phyloP scores from a whole-genome alignment of 2,113 vertebrate genomes.

The Chlorodrepanis virens region DNA sequence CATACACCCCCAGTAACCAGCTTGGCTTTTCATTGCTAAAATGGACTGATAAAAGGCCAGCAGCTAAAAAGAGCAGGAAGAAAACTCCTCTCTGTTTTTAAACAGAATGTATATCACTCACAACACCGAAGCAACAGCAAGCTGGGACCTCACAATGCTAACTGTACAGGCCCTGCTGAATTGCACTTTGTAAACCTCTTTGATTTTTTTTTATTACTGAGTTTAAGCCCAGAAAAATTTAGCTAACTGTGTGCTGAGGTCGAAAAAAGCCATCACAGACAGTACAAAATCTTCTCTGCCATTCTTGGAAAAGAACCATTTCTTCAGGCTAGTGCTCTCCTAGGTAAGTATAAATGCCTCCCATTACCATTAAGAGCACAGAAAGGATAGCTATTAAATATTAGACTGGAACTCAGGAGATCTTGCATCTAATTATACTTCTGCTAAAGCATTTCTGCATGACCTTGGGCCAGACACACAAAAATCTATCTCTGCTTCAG shows the following conservation, averaged over 20 bases:
- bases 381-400: slow-evolving; percentile 39
- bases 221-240: not conserved
- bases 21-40: not conserved
- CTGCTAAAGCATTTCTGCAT: not conserved
- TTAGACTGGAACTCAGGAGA: slow-evolving; percentile 13
- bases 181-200: not conserved
- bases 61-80: not conserved
- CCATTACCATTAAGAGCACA: not conserved
- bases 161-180: not conserved
- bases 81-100: not conserved
- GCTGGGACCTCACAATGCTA: not conserved
- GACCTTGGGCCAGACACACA: slow-evolving; percentile 30
- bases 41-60: not conserved
- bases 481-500: not conserved
- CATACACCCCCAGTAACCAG: not conserved
- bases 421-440: slow-evolving; percentile 40
- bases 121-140: not conserved
- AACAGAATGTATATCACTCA: not conserved
- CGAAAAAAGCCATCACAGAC: not conserved
- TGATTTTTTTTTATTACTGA: slow-evolving; percentile 9
- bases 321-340: not conserved
- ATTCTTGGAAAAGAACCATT: not conserved
- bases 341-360: slow-evolving; percentile 15
- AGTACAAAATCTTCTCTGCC: not conserved
- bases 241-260: not conserved